A percentile compares a stretch with the other conserved stretches of the same genome.
Conservation (phyloP, 35 echinoderm and acorn worm species). For the Apostichopus californicus region DNA sequence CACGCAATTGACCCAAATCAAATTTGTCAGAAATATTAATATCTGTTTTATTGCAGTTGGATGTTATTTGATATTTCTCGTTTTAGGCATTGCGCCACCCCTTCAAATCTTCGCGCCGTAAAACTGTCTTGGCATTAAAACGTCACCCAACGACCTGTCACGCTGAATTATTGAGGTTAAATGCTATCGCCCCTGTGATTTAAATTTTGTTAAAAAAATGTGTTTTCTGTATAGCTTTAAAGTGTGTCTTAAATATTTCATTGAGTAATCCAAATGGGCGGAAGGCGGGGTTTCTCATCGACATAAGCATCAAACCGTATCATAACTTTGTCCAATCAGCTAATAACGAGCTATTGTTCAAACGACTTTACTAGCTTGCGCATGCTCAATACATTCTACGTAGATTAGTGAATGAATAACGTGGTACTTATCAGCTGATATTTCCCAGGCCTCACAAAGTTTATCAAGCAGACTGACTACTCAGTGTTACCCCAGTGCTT, state of each 20-base stretch:
- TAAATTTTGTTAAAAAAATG: background rate
- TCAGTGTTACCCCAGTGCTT: too few species aligned
- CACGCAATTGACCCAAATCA: slow-evolving; percentile 13
- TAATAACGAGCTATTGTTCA: background rate
- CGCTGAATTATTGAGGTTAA: background rate
- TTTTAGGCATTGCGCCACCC: background rate
- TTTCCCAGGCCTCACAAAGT: background rate
- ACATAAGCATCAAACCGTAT: background rate
- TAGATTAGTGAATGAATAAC: slow-evolving; percentile 10
- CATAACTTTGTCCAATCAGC: background rate
- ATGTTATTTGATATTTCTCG: background rate
- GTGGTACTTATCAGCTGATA: background rate
- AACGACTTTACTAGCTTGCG: too few species aligned
- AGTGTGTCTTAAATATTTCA: background rate
- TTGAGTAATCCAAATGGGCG: background rate
- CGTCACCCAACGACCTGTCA: background rate
- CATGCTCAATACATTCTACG: background rate
- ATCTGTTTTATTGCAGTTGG: background rate
- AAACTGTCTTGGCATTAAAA: background rate
- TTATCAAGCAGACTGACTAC: background rate
- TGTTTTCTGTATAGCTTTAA: background rate
- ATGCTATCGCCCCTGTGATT: background rate
- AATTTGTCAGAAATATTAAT: background rate
- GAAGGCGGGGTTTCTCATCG: background rate
- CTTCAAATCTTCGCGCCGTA: background rate